Evolutionary conservation across 1,140 invertebrate genomes (phyloP), one percentile per base, ranked within the genome.

Genomic region (Chironomus striatipennis): DNA sequence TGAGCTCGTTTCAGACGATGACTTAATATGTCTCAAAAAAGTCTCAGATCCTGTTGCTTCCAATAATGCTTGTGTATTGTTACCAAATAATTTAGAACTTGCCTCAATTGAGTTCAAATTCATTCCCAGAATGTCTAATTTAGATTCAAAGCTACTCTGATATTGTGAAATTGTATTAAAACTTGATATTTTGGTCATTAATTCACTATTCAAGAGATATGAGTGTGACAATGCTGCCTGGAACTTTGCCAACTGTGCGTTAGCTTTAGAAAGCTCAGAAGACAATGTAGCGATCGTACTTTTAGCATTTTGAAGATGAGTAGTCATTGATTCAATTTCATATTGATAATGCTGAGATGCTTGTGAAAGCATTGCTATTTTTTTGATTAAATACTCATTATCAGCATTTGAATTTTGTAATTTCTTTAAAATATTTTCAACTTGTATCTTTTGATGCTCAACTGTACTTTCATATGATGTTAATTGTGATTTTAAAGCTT

Each of bases 381-480:
- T 73, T 34, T 73, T 24, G 1, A 73, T 21, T 6, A 73, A 42
- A 42, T 24, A 73, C 34, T 73, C 72, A 73, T 73, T 73, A 21
- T 73, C 72, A 43, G 72, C 34, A 73, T 73, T 73, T 42, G 72
- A 18, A 20, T 7, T 4, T 73, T 73, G 72, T 8, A 73, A 12
- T 73, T 73, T 73, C 72, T 73, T 73, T 17, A 73, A 34, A 34
- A 73, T 34, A n/a, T 21, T 43, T 7, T 73, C 72, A 17, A 67
- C 64, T 67, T 67, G 64, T 17, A 17, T 17, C n/a, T 67, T 67
- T 20, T 67, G 64, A 67, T 67, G 64, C 18, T 17, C 18, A 18
- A 67, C 18, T 17, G 64, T 67, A 17, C 64, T 67, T 17, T 67
- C 64, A 18, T 42, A 42, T 34, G 72, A 17, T 10, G 64, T 18